Evolutionary conservation across 2,113 vertebrate species (phyloP), one percentile per base, ranked within the genome.

Genomic region (Etheostoma cragini): DNA sequence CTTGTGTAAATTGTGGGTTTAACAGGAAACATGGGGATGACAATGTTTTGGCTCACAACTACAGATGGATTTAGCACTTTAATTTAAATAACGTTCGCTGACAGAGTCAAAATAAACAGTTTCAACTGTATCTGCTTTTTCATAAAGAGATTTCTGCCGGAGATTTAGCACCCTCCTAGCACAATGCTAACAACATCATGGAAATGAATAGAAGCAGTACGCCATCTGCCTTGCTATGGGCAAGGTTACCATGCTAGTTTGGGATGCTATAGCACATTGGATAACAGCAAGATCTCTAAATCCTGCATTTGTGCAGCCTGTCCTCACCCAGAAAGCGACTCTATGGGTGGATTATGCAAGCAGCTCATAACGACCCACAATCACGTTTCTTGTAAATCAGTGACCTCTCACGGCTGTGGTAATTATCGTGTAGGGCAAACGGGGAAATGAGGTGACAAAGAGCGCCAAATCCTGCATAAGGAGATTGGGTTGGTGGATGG

Each of bases 1-100:
- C 54, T 82, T 14, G 33, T 56, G 38, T 19, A 78, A 67, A 72
- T 62, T 76, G 33, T 30, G 11, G 49, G 21, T 76, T 56, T 45
- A 62, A 62, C 19, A 17, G 46, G 38, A 60, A 60, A 65, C 74
- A 64, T 17, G 15, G 22, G 45, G 13, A 47, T 56, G 30, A 64
- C 33, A 65, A 2, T 76, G 50, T 35, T 56, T 65, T 57, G 14
- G 7, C 16, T 60, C 24, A 24, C 38, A 42, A 5, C 47, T 52
- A 42, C n/a, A 8, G 16, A 21, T 24, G 1, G 3, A 38, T 60
- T 52, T n/a, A 35, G 16, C 19, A 69, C 15, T 49, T 13, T 50
- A 24, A 38, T 49, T n/a, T 35, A 3, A 13, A 71, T 17, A 35
- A 61, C 35, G 19, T 57, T 56, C 14, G 5, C 12, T 22, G 3